Base-by-base conservation (phyloP, 2,888 invertebrate species). In the Drosophila emarginata region DNA sequence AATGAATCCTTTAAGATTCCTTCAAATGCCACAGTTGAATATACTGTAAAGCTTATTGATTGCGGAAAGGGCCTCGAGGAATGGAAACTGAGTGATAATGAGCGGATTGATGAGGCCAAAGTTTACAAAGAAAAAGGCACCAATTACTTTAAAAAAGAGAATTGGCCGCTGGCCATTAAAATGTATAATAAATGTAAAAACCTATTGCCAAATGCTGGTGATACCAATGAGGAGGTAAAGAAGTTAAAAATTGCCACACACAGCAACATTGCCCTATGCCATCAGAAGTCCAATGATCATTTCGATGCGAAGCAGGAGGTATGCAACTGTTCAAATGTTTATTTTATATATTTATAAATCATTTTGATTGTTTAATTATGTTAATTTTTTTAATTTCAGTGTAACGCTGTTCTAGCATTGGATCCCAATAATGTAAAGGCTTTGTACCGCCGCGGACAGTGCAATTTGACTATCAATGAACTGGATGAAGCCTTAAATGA, bases 71-170 rank as follows among this genome's bases (percentile, higher is more conserved):
- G 94, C 0, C 95, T 96, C 79, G 96, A 97, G 77, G 91, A 93
- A 53, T 99, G 98, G 98, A 94, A 96, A 51, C 93, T 99, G 93
- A 95, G 96, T 69, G 93, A 93, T 0, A 91, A 93, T 0, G 97
- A 98, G 91, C 96, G 96, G 89, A 79, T 99, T 5, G 95, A 95
- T 65, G 96, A 96, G 88, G 95, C 96, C 0, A 95, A 95, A 90
- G 92, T 96, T 12, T 95, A 94, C 74, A 99, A 99, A 92, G 96
- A 96, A 72, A 98, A 97, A 89, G 99, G 98, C 53, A 98, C 97
- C 0, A 93, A 94, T 56, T 98, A 97, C 90, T 97, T 98, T 89
- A 97, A 97, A 91, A 93, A 93, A 0, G 94, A 93, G 66, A 97
- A 98, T 90, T 95, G 94, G 81, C 92, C 93, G 62, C 86, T 97